Evolutionary conservation across 37 sponge, comb jelly and placozoan genomes (phyloP).

Genomic region (Hormiphora californensis): DNA sequence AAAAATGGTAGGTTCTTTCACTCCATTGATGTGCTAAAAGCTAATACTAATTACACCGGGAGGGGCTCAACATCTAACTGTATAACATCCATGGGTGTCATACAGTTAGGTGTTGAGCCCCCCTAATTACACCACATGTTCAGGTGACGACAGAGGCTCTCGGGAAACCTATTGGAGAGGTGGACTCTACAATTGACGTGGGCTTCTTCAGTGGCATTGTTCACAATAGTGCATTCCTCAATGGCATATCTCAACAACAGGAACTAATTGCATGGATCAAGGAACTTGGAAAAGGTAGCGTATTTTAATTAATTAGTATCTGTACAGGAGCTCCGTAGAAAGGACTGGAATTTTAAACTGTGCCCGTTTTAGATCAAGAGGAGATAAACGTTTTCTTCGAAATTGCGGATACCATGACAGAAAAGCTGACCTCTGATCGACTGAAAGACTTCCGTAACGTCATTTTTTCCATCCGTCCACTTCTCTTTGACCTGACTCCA

Average conservation of each 20-base stretch:
- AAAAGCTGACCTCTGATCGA: slow-evolving; percentile 5
- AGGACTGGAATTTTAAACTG: neutral
- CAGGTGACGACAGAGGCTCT: neutral
- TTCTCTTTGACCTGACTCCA: neutral
- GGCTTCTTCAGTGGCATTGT: neutral
- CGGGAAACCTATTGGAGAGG: neutral
- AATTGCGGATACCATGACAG: slow-evolving; percentile 6
- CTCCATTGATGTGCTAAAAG: too few species aligned
- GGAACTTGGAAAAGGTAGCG: slow-evolving; percentile 7
- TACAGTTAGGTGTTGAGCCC: too few species aligned
- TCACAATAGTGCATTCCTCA: neutral
- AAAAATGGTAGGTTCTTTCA: too few species aligned
- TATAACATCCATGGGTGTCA: too few species aligned
- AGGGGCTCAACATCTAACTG: too few species aligned
- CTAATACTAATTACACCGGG: too few species aligned
- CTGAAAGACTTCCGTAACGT: neutral
- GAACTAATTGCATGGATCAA: slow-evolving; percentile 42
- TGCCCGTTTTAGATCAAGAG: neutral
- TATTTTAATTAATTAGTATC: neutral
- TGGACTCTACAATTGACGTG: neutral
- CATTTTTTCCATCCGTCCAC: slow-evolving; percentile 24
- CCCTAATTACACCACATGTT: too few species aligned
- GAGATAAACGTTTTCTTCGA: neutral
- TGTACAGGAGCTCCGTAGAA: neutral
- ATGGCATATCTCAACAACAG: neutral